Evolutionary conservation across 2,888 invertebrate species (phyloP).

Genomic region (Chrysolina haemoptera): DNA sequence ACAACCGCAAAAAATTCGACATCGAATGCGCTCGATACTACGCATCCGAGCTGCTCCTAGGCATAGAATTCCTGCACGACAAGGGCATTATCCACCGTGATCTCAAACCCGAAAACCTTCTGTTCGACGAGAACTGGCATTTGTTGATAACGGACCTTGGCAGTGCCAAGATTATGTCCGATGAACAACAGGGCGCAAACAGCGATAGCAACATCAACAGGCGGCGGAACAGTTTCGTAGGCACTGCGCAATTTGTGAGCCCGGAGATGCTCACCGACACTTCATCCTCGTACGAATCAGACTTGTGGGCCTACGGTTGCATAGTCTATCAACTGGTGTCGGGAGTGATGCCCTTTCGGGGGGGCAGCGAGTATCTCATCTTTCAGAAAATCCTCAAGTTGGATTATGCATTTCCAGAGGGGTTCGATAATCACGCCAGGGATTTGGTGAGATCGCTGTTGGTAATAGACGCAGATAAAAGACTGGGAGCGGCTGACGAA

Average conservation of each 20-base stretch:
- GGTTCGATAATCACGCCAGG: constrained; percentile 88
- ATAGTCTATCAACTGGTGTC: constrained; percentile 97
- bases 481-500: constrained; percentile 87
- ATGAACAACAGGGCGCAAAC: constrained; percentile 53
- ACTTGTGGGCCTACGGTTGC: constrained; percentile 98
- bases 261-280: constrained; percentile 93
- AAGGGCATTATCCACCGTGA: constrained; percentile 95
- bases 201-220: constrained; percentile 63
- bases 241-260: constrained; percentile 98
- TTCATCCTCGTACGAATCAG: constrained; percentile 84
- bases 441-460: constrained; percentile 90
- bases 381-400: constrained; percentile 90
- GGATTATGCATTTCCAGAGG: constrained; percentile 93
- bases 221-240: constrained; percentile 77
- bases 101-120: constrained; percentile 97
- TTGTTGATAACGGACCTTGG: constrained; percentile 98
- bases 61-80: constrained; percentile 74
- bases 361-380: constrained; percentile 91
- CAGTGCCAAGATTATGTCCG: constrained; percentile 86
- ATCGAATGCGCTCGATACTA: constrained; percentile 92
- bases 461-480: constrained; percentile 83
- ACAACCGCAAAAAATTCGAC: constrained; percentile 92
- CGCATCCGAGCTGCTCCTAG: constrained; percentile 92
- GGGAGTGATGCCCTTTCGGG: constrained; percentile 66
- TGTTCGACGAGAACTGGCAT: constrained; percentile 96